Conservation (phyloP, 2,113 vertebrate genomes). For the Phylloscopus trochilus region DNA sequence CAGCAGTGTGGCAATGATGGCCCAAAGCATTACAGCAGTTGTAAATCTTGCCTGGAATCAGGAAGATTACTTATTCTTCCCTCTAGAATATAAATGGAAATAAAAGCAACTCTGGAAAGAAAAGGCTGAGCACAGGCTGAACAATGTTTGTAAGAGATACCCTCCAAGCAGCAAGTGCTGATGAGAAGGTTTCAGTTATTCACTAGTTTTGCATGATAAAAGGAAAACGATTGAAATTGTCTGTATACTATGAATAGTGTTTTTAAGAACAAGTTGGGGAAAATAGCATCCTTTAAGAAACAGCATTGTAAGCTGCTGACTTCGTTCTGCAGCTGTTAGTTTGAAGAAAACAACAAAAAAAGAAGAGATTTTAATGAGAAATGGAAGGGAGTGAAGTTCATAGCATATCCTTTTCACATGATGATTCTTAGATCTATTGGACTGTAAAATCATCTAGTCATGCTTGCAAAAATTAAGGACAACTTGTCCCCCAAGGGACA, state of each 20-base stretch:
- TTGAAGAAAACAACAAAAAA: conserved; percentile 1
- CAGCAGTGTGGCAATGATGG: background rate
- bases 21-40: background rate
- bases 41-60: conserved; percentile 25
- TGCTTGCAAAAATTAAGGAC: conserved; percentile 37
- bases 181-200: conserved; percentile 40
- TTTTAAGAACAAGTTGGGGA: conserved; percentile 41
- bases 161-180: conserved; percentile 11
- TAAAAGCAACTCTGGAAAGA: conserved; percentile 4
- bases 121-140: background rate
- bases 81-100: conserved; percentile 13
- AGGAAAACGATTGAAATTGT: conserved; percentile 39
- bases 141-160: background rate
- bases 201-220: conserved; percentile 46
- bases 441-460: conserved; percentile 35
- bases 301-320: background rate
- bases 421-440: background rate
- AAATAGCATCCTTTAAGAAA: conserved; percentile 51
- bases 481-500: background rate
- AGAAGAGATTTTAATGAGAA: background rate
- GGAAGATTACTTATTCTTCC: conserved; percentile 5
- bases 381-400: background rate
- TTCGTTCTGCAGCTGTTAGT: conserved; percentile 58
- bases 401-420: background rate
- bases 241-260: conserved; percentile 36